Percentiles rank a stretch among this genome's conserved stretches.
Conservation (phyloP, 2,888 invertebrate species). For the Acronicta alni region DNA sequence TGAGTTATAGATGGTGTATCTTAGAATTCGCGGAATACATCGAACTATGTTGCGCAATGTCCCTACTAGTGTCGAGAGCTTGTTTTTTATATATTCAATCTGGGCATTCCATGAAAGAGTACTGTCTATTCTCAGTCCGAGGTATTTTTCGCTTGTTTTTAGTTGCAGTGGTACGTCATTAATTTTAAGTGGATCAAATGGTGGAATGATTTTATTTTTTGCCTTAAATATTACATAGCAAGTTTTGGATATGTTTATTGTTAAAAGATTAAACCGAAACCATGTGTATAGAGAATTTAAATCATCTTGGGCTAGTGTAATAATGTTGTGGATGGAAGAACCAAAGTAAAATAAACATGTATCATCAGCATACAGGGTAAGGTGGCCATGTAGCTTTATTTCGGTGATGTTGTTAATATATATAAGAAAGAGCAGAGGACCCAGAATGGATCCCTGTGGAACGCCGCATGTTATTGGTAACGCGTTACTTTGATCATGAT, state of each 20-base stretch:
- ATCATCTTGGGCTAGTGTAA: constrained; percentile 33
- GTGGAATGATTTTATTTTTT: constrained; percentile 30
- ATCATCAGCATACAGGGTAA: too few relatives aligned
- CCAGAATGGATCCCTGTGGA: constrained; percentile 10
- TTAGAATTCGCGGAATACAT: background rate
- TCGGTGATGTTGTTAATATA: too few relatives aligned
- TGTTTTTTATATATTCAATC: background rate
- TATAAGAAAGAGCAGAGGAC: constrained; percentile 1
- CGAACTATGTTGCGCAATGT: background rate
- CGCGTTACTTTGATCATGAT: constrained; percentile 1
- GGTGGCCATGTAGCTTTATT: too few relatives aligned
- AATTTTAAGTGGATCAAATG: constrained; percentile 6
- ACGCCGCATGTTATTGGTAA: constrained; percentile 6
- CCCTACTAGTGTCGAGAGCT: background rate
- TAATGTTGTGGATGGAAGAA: constrained; percentile 9
- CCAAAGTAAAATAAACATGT: too few relatives aligned
- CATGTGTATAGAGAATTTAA: constrained; percentile 30
- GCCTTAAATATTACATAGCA: constrained; percentile 32
- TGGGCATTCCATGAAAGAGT: background rate
- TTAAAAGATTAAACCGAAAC: constrained; percentile 29
- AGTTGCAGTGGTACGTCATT: background rate
- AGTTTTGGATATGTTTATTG: constrained; percentile 12
- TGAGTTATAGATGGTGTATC: constrained; percentile 1
- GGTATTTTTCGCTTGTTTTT: constrained; percentile 14
- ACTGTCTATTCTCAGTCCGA: constrained; percentile 9